Base-by-base conservation (phyloP, 2,888 invertebrate species). In the Cistogaster globosa region DNA sequence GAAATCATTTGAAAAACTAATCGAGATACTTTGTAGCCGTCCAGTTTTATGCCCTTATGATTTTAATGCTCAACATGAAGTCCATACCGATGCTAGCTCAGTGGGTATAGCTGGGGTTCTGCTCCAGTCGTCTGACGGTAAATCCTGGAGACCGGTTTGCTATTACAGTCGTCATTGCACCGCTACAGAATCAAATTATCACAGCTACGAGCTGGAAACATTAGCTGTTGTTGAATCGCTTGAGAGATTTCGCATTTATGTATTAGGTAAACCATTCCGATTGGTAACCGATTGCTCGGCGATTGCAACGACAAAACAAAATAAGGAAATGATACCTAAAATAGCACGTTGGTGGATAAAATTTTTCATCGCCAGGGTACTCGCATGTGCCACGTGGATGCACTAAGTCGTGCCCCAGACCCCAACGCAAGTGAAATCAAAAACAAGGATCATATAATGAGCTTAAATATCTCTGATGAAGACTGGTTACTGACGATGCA, bases 211-310 rank as follows among this genome's bases (percentile, higher is more conserved):
- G 48, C 2, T 48, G 14, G 48, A 48, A 16, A 48, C 16, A 14
- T 48, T 48, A 48, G 48, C 48, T 48, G 12, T 48, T 5, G 48
- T 48, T 16, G 48, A 48, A 48, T 48, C 48, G 2, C 45, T 72
- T 45, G 42, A 79, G 36, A 9, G 79, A 48, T 63, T 83, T 57
- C 57, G 72, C 22, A 42, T 79, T 57, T 62, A 80, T 69, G n/a
- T 80, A 8, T 14, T 80, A 4, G 72, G 62, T 3, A 55, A 74
- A 22, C 62, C 14, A n/a, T 63, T 55, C 38, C 9, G 38, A 36
- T 8, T 63, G 7, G 6, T 77, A 26, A 75, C 65, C 1, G 65
- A 65, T 36, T 65, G 57, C 32, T 48, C 75, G 0, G 65, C 75
- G 14, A 48, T 18, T 53, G 18, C 77, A 11, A 60, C 22, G 12